Base-by-base conservation (phyloP, 2,888 invertebrate species). In the Nycteola revayana region DNA sequence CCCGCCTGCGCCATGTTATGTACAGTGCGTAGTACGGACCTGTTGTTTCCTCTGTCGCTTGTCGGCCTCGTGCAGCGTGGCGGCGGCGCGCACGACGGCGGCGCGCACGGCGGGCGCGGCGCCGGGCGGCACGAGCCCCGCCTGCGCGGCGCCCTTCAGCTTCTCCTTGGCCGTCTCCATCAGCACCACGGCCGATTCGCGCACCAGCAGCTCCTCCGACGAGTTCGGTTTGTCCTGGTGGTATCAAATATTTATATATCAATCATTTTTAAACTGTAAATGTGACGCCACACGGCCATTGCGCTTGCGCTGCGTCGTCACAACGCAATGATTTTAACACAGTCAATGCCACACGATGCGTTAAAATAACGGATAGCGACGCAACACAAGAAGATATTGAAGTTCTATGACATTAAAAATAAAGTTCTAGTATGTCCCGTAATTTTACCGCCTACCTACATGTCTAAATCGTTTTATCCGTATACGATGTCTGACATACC, bases 121-220 rank as follows among this genome's bases (percentile, higher is more conserved):
- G 51, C 82, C 74, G 34, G 68, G 53, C 43, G 87, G 73, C 45
- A 91, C 86, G 45, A 94, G 92, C 32, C 93, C 93, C 14, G 95
- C 94, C 62, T 94, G 92, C 38, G 93, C 76, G 32, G 94, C 93
- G 27, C 95, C 95, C 73, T 94, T 95, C 27, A 96, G 81, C 75
- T 96, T 96, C 75, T 96, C 96, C 63, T 95, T 96, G 0, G 94
- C 93, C 0, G 95, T 95, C 81, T 96, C 96, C 46, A 96, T 92
- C 48, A 96, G 85, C 0, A 95, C 94, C 54, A 92, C 91, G 32
- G 93, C 92, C 23, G 92, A 89, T 31, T 95, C 95, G 42, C 93
- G 93, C 31, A 91, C 90, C 0, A 96, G 76, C 23, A 96, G 69
- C 38, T 93, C 92, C 49, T 95, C 94, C 0, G 95, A 93, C 1